Base-by-base conservation (phyloP, 2,888 invertebrate genomes). In the Mylabris sibirica region DNA sequence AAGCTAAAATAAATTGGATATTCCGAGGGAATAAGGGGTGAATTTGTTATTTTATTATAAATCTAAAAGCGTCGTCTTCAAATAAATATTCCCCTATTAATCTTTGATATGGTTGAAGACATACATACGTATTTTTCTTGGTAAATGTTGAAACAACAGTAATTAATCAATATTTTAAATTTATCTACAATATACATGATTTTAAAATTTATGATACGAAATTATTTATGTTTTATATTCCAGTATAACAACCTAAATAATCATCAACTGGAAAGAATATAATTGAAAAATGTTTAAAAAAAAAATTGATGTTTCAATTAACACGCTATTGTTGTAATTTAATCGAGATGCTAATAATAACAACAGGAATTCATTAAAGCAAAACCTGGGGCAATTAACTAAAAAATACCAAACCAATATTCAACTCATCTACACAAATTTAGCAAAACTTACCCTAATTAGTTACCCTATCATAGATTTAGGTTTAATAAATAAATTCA, bases 1-100 rank as follows among this genome's bases (percentile, higher is more conserved):
- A 61, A 61, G 35, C 61, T 17, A 24, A 61, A 61, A 61, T 61
- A 24, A 12, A 53, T 53, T 53, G 53, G 53, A 53, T 53, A 14
- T 24, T 20, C 20, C 5, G n/a, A 9, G 20, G 9, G 9, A 44
- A 49, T 3, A 20, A 0, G 49, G 11, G 20, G 49, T 8, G 49
- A 11, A n/a, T n/a, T 49, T 49, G 17, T 9, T 44, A 17, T 44
- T 44, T 44, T 44, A 17, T 44, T 4, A n/a, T 5, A 44, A 44
- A 44, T 3, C n/a, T 44, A n/a, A 6, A 11, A 8, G 35, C 1
- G 35, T 8, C n/a, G n/a, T 41, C 5, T 41, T 14, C 41, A 17
- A 41, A 14, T 14, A 41, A 41, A 14, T 41, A 14, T 41, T 14
- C 3, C 35, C 12, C 35, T 35, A 35, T 35, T 6, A 35, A 35